Conservation (phyloP, 2,113 vertebrate genomes). For the Rana temporaria region DNA sequence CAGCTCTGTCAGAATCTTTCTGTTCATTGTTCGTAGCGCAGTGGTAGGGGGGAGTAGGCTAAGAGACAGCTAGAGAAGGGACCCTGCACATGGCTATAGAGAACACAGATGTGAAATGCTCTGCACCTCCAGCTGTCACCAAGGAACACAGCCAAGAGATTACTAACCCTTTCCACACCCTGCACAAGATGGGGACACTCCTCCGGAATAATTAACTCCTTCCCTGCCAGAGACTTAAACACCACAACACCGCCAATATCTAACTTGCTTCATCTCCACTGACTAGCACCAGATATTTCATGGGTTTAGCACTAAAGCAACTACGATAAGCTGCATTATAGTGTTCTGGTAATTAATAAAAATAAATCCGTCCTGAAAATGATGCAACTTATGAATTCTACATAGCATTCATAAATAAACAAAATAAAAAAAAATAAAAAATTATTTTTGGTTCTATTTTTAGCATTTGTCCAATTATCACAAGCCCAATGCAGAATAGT, state of each 20-base stretch:
- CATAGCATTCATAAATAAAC: no score
- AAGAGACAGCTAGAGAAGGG: not conserved
- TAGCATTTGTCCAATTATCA: no score
- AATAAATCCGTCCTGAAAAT: no score
- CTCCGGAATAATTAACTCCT: constrained; percentile 19
- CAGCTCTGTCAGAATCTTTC: constrained; percentile 19
- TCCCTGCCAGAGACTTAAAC: not conserved
- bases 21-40: constrained; percentile 12
- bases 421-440: no score
- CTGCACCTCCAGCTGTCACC: constrained; percentile 31
- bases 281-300: no score
- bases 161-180: constrained; percentile 41
- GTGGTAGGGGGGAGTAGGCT: constrained; percentile 2
- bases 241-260: not conserved
- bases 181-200: not conserved
- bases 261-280: no score
- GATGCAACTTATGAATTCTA: no score
- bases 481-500: no score
- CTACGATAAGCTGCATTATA: no score
- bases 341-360: no score
- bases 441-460: no score
- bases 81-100: constrained; percentile 16
- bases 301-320: no score
- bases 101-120: constrained; percentile 47
- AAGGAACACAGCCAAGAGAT: constrained; percentile 38